These are phyloP conservation scores for Phaethon lepturus DNA, from an alignment of 2,113 vertebrate genomes.

Conservation along the genomic window DNA sequence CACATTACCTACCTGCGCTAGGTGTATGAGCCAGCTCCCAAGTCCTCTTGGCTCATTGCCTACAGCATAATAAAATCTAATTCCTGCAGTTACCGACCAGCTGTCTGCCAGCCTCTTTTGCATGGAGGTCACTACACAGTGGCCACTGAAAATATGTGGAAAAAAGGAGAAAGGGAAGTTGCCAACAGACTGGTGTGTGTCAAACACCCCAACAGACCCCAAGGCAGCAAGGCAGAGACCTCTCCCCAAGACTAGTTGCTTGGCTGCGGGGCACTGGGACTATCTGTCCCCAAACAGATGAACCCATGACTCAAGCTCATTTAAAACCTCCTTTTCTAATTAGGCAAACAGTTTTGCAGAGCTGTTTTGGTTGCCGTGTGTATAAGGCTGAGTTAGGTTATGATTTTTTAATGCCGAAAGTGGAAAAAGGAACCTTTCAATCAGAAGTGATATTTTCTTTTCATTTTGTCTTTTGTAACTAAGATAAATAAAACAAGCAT, in stretches of 20 bases:
- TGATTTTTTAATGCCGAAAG: not conserved
- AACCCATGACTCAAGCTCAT: not conserved
- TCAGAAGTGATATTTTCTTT: not conserved
- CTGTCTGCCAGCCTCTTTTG: not conserved
- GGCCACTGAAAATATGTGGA: not conserved
- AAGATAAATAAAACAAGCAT: not conserved
- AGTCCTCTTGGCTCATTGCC: not conserved
- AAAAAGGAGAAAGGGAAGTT: not conserved
- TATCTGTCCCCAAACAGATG: not conserved
- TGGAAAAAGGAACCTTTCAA: not conserved
- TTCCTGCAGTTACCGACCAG: not conserved
- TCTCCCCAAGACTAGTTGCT: not conserved
- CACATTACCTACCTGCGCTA: accelerated
- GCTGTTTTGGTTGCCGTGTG: not conserved
- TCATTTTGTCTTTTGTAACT: not conserved
- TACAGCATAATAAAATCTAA: not conserved
- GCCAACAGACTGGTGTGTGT: not conserved
- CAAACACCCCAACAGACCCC: not conserved
- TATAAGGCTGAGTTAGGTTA: not conserved
- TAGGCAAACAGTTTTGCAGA: not conserved
- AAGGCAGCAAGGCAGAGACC: accelerated
- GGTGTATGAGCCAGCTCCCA: not conserved
- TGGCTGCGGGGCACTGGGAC: not conserved
- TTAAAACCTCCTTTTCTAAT: not conserved
- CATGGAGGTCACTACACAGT: not conserved